Evolutionary conservation across 2,888 invertebrate genomes (phyloP).

Genomic region (Caenorhabditis sp.): DNA sequence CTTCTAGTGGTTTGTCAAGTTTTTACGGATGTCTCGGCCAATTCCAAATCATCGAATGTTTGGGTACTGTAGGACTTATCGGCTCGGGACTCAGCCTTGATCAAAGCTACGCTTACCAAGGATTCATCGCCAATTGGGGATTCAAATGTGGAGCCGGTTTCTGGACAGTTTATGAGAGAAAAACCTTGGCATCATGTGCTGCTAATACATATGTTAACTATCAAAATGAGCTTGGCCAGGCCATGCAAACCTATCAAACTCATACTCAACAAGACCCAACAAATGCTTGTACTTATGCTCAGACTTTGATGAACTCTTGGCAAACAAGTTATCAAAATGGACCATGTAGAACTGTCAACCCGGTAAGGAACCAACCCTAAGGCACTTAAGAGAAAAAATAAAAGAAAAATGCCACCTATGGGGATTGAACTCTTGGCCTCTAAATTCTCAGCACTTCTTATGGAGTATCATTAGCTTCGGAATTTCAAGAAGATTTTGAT

Average conservation of each 20-base stretch:
- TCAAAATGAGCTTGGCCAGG: slow-evolving; percentile 18
- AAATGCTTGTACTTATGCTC: slow-evolving; percentile 48
- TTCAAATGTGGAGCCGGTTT: slow-evolving; percentile 55
- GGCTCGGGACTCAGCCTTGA: slow-evolving; percentile 29
- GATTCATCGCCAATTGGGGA: slow-evolving; percentile 48
- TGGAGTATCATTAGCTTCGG: neutral
- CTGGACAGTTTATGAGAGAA: slow-evolving; percentile 46
- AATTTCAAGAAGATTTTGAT: neutral
- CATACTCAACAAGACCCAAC: slow-evolving; percentile 27
- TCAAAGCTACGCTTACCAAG: slow-evolving; percentile 36
- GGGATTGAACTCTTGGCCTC: neutral
- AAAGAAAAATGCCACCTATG: too few relatives aligned
- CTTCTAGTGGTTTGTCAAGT: slow-evolving; percentile 43
- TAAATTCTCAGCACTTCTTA: neutral
- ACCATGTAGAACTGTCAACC: slow-evolving; percentile 42
- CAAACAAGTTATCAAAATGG: slow-evolving; percentile 38
- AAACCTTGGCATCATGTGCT: slow-evolving; percentile 38
- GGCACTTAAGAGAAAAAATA: too few relatives aligned
- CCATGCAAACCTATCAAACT: slow-evolving; percentile 22
- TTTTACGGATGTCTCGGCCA: slow-evolving; percentile 52
- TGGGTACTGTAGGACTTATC: slow-evolving; percentile 46
- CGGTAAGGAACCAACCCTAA: too few relatives aligned
- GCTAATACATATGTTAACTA: slow-evolving; percentile 50
- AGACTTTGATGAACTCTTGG: slow-evolving; percentile 47
- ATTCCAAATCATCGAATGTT: slow-evolving; percentile 44